Evolutionary conservation across 1,140 invertebrate genomes (phyloP), one percentile per base, ranked within the genome.

Genomic region (Meloidogyne chitwoodi): DNA sequence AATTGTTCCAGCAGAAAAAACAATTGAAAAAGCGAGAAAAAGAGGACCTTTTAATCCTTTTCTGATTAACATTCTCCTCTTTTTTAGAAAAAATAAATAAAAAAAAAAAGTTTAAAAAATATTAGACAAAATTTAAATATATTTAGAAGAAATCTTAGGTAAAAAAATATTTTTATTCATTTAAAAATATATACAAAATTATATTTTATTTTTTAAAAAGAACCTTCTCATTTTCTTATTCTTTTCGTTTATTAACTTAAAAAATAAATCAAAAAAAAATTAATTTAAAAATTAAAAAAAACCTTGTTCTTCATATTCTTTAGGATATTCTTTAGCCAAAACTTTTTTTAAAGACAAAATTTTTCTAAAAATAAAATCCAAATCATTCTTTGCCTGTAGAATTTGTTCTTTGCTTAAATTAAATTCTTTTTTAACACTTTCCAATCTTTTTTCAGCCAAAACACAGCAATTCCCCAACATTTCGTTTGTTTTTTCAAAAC

Each of bases 401-500:
- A 81, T 83, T 38, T 61, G 34, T 29, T 81, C 76, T 63, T 74
- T 80, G 16, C 44, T 64, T 16, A 27, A 31, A 29, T 26, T 27
- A 66, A 81, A 81, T 24, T 81, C 44, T 29, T 80, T 81, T 56
- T 62, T 71, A 26, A 69, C 81, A 22, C 80, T 72, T 62, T 82
- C 80, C 63, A 81, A 44, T 34, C 80, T 68, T 67, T 72, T 70
- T 67, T 81, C 80, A 11, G 80, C 44, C 19, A 81, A 63, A 19
- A 26, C 16, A 11, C 68, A 68, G 24, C 80, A 81, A 68, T 78
- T 81, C 16, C 24, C 61, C 56, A 81, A 34, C 80, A 81, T 81
- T 75, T 81, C 80, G 70, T 81, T 81, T 38, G 80, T 81, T 41
- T 81, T 81, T 68, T 81, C 80, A 34, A 81, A 81, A 14, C 80